Evolutionary conservation across 2,888 invertebrate genomes (phyloP), one percentile per base, ranked within the genome.

Genomic region (Philhelius pedissequus): DNA sequence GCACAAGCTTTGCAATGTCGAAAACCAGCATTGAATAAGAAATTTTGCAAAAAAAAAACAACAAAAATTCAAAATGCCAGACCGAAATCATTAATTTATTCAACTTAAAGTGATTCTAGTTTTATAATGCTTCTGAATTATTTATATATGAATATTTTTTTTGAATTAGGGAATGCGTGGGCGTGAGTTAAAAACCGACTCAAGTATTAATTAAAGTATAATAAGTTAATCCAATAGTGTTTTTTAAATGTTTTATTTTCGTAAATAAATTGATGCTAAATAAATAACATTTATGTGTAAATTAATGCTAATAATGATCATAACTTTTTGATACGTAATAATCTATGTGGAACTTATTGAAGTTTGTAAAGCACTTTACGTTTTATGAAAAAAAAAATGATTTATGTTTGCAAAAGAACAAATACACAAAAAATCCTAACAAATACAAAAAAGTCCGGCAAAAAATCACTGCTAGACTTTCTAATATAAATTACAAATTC

Each of bases 261-360:
- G 4, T 1, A 45, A 54, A 32, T 45, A 45, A 35, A 54, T 45
- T 66, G 43, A 76, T 76, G 50, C 13, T 68, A 62, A 69, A 43
- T 45, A 62, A 54, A 77, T 52, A 76, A 50, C 50, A 48, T 32
- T 32, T 27, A 48, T 25, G 70, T 77, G 77, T 18, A 45, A 77
- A 77, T 70, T 70, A 45, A 77, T 68, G 70, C 62, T 70, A 77
- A 70, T 56, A 45, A 40, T 22, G 4, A 18, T 35, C 32, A n/a
- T n/a, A n/a, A n/a, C n/a, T n/a, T n/a, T n/a, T n/a, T n/a, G n/a
- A n/a, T n/a, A n/a, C n/a, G n/a, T n/a, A n/a, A n/a, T n/a, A n/a
- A n/a, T n/a, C n/a, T n/a, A n/a, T 13, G 3, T 4, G 2, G 8
- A 13, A 32, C 1, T 32, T 18, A 48, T 4, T 18, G 20, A 60